These are phyloP conservation scores for Hydropsyche betteni DNA, from an alignment of 2,888 invertebrate genomes.

Conservation along the genomic window DNA sequence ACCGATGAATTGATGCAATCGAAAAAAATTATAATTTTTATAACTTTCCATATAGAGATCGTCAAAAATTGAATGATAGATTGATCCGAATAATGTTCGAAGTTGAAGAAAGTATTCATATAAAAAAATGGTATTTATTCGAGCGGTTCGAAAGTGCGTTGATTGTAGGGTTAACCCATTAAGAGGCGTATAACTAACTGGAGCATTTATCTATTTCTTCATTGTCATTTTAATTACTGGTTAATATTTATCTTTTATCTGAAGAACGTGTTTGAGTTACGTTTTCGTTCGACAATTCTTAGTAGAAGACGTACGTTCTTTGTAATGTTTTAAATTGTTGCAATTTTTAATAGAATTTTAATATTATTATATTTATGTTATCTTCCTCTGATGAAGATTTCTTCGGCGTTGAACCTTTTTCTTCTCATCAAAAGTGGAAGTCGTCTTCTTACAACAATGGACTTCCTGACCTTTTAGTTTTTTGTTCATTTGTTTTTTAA, in stretches of 20 bases:
- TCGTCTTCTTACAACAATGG: conserved; percentile 25
- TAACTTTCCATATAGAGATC: no score
- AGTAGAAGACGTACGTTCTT: not conserved
- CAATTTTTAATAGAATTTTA: no score
- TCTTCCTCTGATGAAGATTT: no score
- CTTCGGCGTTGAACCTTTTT: not conserved
- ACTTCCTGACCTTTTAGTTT: conserved; percentile 25
- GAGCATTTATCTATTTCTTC: conserved; percentile 30
- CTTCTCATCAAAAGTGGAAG: conserved; percentile 11
- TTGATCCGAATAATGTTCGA: no score
- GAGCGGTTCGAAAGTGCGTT: not conserved
- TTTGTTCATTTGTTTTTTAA: conserved; percentile 9
- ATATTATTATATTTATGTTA: no score
- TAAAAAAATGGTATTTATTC: no score
- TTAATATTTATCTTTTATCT: conserved; percentile 32
- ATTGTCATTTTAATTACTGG: conserved; percentile 30
- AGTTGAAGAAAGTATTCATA: no score
- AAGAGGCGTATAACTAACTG: conserved; percentile 23
- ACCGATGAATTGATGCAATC: not conserved
- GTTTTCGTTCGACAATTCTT: conserved; percentile 12
- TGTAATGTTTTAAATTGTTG: no score
- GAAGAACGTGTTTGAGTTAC: conserved; percentile 23
- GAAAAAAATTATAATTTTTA: no score
- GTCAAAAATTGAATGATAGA: no score
- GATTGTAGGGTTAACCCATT: conserved; percentile 16